A percentile compares a stretch with the other conserved stretches of the same genome.
These are phyloP conservation scores for Zapus hudsonius DNA, from an alignment of 2,113 vertebrate genomes.

Conservation along the genomic window DNA sequence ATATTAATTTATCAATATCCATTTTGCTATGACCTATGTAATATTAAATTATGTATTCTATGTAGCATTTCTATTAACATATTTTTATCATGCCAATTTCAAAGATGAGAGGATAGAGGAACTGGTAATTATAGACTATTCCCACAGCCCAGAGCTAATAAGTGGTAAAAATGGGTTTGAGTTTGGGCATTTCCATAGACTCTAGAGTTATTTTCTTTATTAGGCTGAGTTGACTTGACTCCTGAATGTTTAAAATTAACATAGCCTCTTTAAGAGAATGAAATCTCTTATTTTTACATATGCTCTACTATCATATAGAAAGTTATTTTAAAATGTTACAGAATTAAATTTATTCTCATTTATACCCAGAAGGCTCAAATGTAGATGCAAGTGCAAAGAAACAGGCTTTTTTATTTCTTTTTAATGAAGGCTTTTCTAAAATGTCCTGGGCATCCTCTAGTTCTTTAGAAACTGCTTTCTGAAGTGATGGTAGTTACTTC, in stretches of 20 bases:
- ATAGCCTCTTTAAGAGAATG: background rate
- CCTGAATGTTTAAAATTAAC: background rate
- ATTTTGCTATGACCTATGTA: background rate
- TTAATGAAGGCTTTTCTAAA: background rate
- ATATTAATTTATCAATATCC: background rate
- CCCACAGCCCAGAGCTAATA: background rate
- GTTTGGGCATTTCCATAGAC: background rate
- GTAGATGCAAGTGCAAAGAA: background rate
- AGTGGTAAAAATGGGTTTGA: background rate
- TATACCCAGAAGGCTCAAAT: background rate
- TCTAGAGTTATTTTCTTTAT: fast-evolving
- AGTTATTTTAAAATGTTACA: background rate
- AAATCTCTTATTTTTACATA: conserved; percentile 1
- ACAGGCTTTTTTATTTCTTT: background rate
- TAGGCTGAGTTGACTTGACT: background rate
- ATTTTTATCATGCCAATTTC: background rate
- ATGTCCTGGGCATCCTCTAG: background rate
- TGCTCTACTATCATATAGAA: background rate
- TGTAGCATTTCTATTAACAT: background rate
- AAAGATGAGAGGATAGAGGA: background rate
- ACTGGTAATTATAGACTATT: background rate
- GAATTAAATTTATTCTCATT: background rate
- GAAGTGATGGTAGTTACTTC: background rate
- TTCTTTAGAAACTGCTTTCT: background rate
- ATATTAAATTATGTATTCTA: background rate